Base-by-base conservation (phyloP, 2,888 invertebrate species). In the Dioctria linearis region DNA sequence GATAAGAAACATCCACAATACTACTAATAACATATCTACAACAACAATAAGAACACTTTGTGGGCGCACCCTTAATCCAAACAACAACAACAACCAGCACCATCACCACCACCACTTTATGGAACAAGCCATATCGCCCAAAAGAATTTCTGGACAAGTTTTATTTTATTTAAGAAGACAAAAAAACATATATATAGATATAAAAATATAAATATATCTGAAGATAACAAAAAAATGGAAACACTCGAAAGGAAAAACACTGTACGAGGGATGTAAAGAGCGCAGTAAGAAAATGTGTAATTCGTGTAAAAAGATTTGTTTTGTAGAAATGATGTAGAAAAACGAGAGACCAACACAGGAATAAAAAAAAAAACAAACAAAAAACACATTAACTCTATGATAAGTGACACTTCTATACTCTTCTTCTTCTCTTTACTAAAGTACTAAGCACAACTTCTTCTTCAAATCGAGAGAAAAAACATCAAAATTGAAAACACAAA, bases 211-310 rank as follows among this genome's bases (percentile, higher is more conserved):
- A 57, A 54, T 5, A 40, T 25, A 79, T 54, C 40, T 46, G 8
- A 63, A 49, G 49, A 78, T 46, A 25, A 61, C 46, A 69, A 69
- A 65, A n/a, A 66, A 51, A 61, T 54, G 69, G 71, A 79, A 25
- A 75, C 80, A 80, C 63, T 63, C 57, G 25, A 40, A 59, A 54
- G 65, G 51, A 54, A 39, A 42, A 57, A 80, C 46, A 78, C 59
- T 25, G 71, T 78, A 81, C 78, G 79, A 81, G 81, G 81, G 81
- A 81, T 81, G 81, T 81, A 81, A 81, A 81, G 69, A 80, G 25
- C 25, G 25, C 49, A 59, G 57, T 43, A 51, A 13, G 13, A 49
- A 76, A 76, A 76, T 39, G 49, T 25, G 25, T 63, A 46, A 39
- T 76, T 61, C 40, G 37, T 51, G 39, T 61, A 43, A 78, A 78